These are phyloP conservation scores for Drosophila incognita DNA, from an alignment of 2,888 invertebrate species.

Conservation along the genomic window DNA sequence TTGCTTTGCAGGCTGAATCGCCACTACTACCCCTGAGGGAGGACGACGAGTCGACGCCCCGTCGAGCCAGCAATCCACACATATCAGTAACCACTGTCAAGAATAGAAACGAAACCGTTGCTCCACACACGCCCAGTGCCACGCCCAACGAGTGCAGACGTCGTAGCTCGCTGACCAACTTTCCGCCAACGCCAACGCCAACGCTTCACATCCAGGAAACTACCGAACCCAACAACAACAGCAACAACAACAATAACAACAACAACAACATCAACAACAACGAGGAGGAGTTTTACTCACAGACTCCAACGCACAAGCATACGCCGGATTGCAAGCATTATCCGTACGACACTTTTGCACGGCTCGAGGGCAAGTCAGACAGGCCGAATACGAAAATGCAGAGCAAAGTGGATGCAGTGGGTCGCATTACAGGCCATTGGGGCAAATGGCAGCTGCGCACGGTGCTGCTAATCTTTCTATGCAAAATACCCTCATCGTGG, in stretches of 20 bases:
- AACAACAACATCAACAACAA: slow-evolving; percentile 48
- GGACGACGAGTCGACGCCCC: slow-evolving; percentile 43
- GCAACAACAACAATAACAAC: slow-evolving; percentile 44
- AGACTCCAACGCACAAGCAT: slow-evolving; percentile 38
- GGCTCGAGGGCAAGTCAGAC: slow-evolving; percentile 79
- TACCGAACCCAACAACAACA: slow-evolving; percentile 46
- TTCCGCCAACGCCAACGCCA: slow-evolving; percentile 13
- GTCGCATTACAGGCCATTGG: slow-evolving; percentile 85
- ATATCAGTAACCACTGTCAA: slow-evolving; percentile 36
- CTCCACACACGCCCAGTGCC: slow-evolving; percentile 8
- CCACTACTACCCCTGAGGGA: slow-evolving; percentile 80
- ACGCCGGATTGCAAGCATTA: slow-evolving; percentile 74
- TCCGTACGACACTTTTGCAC: slow-evolving; percentile 81
- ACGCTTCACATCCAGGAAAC: slow-evolving; percentile 19
- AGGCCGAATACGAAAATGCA: slow-evolving; percentile 78
- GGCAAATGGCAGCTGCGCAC: slow-evolving; percentile 85
- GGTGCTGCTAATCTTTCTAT: slow-evolving; percentile 84
- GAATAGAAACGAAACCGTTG: slow-evolving; percentile 16
- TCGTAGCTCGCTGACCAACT: slow-evolving; percentile 70
- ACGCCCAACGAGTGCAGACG: slow-evolving; percentile 62
- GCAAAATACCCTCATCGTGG: slow-evolving; percentile 86
- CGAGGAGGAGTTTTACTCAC: slow-evolving; percentile 48
- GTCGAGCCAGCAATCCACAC: slow-evolving; percentile 15
- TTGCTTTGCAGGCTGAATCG: slow-evolving; percentile 80
- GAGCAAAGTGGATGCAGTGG: slow-evolving; percentile 85